These are phyloP conservation scores for Ptiloglossa arizonensis DNA, from an alignment of 1,140 invertebrate species.

Conservation along the genomic window DNA sequence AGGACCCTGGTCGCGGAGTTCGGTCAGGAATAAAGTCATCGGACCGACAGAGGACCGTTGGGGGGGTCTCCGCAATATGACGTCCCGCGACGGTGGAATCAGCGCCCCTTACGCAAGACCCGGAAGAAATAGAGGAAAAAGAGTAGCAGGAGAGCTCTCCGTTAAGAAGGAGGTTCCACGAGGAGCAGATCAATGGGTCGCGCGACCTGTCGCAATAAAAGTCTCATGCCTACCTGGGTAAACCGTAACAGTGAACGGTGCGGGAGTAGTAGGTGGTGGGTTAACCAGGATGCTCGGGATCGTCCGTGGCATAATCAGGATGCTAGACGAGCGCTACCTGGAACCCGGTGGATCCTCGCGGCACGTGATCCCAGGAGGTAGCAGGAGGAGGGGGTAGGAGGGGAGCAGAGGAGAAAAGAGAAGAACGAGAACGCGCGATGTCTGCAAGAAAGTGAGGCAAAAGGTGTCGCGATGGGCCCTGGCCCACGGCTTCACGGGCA, in stretches of 20 bases:
- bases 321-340: slow-evolving; percentile 62
- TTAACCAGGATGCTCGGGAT: slow-evolving; percentile 43
- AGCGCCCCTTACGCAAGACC: accelerated
- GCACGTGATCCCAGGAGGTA: slow-evolving; percentile 22
- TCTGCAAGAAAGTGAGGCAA: slow-evolving; percentile 62
- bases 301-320: slow-evolving; percentile 63
- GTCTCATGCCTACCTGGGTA: slow-evolving; percentile 66
- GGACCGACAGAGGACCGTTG: background rate
- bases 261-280: slow-evolving; percentile 42
- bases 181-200: slow-evolving; percentile 52
- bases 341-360: slow-evolving; percentile 29
- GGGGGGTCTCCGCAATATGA: slow-evolving; percentile 22
- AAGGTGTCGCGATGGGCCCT: slow-evolving; percentile 69
- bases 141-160: accelerated
- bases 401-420: slow-evolving; percentile 6
- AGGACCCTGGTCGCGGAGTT: background rate
- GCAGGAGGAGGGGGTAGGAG: background rate
- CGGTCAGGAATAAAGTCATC: slow-evolving; percentile 19
- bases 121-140: too few relatives aligned
- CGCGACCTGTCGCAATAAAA: slow-evolving; percentile 74
- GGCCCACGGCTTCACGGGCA: slow-evolving; percentile 45
- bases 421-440: slow-evolving; percentile 16
- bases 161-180: too few relatives aligned
- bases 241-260: slow-evolving; percentile 24
- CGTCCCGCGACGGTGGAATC: background rate